A percentile compares a stretch with the other conserved stretches of the same genome.
phyloP scores from a whole-genome alignment of 1,140 invertebrate species.

The Dreissena polymorpha region DNA sequence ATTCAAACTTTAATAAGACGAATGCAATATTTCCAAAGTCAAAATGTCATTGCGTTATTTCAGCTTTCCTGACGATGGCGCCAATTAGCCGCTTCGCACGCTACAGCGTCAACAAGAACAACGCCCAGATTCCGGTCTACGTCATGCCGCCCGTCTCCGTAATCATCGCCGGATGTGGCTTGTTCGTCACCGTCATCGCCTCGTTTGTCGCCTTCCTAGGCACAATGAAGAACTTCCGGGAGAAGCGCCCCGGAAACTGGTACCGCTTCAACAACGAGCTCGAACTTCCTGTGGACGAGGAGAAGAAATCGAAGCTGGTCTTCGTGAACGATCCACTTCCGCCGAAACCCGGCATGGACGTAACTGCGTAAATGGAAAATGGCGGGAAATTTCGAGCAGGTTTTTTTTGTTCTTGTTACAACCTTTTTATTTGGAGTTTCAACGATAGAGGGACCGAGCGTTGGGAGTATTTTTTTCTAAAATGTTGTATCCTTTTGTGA shows the following conservation, averaged over 20 bases:
- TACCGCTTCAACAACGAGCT: slow-evolving; percentile 48
- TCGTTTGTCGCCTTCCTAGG: slow-evolving; percentile 15
- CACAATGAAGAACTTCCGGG: not conserved
- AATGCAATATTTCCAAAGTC: too few relatives aligned
- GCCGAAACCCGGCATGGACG: slow-evolving; percentile 34
- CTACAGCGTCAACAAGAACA: slow-evolving; percentile 34
- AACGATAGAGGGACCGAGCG: too few relatives aligned
- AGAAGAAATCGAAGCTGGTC: slow-evolving; percentile 38
- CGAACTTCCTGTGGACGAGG: slow-evolving; percentile 11
- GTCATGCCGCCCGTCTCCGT: slow-evolving; percentile 24
- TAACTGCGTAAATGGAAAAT: not conserved
- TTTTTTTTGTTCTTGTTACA: too few relatives aligned
- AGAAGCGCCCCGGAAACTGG: slow-evolving; percentile 26
- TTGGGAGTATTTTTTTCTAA: too few relatives aligned
- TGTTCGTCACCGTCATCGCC: slow-evolving; percentile 12
- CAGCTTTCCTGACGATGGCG: slow-evolving; percentile 26
- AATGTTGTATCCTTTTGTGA: too few relatives aligned
- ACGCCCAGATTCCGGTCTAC: slow-evolving; percentile 21
- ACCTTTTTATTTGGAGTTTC: too few relatives aligned
- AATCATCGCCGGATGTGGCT: slow-evolving; percentile 12
- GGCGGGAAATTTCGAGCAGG: too few relatives aligned
- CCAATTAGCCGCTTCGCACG: slow-evolving; percentile 19
- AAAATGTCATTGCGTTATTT: not conserved
- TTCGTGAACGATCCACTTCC: slow-evolving; percentile 38
- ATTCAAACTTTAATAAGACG: too few relatives aligned